A percentile compares a stretch with the other conserved stretches of the same genome.
These are phyloP conservation scores for Cynaeus angustus DNA, from an alignment of 2,888 invertebrate genomes.

Conservation along the genomic window DNA sequence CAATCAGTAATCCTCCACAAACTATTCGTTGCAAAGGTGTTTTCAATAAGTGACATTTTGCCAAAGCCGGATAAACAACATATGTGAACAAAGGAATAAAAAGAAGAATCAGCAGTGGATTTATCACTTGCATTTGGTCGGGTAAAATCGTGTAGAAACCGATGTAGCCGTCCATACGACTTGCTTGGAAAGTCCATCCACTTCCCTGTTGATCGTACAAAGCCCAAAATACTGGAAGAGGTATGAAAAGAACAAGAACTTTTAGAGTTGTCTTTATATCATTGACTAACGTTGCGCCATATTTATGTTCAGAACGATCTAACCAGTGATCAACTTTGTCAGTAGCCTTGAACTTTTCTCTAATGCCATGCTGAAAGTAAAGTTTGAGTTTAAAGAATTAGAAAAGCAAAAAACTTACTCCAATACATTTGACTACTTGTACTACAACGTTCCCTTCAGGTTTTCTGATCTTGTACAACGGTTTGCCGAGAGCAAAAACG, in stretches of 20 bases:
- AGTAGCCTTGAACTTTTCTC: conserved; percentile 72
- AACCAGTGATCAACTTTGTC: conserved; percentile 86
- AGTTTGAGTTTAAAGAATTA: neutral
- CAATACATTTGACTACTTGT: conserved; percentile 83
- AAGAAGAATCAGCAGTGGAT: conserved; percentile 87
- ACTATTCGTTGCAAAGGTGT: conserved; percentile 92
- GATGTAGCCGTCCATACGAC: conserved; percentile 88
- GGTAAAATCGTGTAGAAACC: conserved; percentile 86
- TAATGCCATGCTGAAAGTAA: conserved; percentile 70
- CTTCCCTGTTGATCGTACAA: conserved; percentile 97
- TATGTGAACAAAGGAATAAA: conserved; percentile 91
- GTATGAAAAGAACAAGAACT: conserved; percentile 88
- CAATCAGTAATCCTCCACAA: conserved; percentile 90
- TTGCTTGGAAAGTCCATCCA: conserved; percentile 94
- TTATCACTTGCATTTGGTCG: conserved; percentile 96
- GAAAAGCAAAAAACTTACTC: conserved; percentile 75
- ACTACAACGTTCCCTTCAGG: conserved; percentile 90
- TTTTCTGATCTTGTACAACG: conserved; percentile 82
- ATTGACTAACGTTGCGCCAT: conserved; percentile 80
- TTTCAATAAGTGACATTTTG: conserved; percentile 78
- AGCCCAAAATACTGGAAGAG: conserved; percentile 97
- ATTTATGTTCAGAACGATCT: conserved; percentile 89
- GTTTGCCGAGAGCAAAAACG: conserved; percentile 88
- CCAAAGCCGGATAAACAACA: conserved; percentile 85
- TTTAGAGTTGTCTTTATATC: conserved; percentile 86